Base-by-base conservation (phyloP, 2,888 invertebrate species). In the Geophilus truncorum region DNA sequence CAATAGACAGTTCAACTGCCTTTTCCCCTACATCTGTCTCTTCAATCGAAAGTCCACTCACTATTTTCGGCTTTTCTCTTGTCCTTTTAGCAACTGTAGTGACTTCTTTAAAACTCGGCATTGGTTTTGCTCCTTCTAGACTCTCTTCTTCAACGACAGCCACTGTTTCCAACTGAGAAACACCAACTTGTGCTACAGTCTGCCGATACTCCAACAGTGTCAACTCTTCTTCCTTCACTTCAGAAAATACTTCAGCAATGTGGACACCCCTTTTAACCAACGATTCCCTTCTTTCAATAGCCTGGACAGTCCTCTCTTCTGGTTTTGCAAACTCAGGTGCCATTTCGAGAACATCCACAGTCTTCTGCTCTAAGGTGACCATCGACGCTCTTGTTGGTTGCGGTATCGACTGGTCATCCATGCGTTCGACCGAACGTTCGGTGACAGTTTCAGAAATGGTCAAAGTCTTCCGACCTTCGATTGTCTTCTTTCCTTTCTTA, bases 401-500 rank as follows among this genome's bases (percentile, higher is more conserved):
- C 1, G 79, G 79, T 1, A 62, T 23, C 15, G 45, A 32, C 10
- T 28, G 78, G 12, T 78, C 28, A 0, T 36, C 78, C 21, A 78
- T 23, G 5, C 25, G 21, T 45, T 21, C 78, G 7, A 45, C 10
- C 9, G 45, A 78, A 9, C 34, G 6, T 18, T 78, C 40, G 1
- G 78, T 10, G 7, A 70, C 18, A 32, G 57, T 77, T 36, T 81
- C 81, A 12, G 40, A 80, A 32, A 81, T 25, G 15, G 32, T 40
- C 5, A 81, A 21, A 9, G 80, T 62, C 18, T 80, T 80, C n/a
- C 21, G 36, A 30, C 23, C 75, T 12, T 78, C 78, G 3, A 78
- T 45, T 15, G 57, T 70, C 9, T 70, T 62, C 18, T 45, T 62
- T 23, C 80, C 81, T 30, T 32, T 78, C 32, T 78, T 78, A 23